phyloP scores from a whole-genome alignment of 2,888 invertebrate genomes.

The Elysia crispata region DNA sequence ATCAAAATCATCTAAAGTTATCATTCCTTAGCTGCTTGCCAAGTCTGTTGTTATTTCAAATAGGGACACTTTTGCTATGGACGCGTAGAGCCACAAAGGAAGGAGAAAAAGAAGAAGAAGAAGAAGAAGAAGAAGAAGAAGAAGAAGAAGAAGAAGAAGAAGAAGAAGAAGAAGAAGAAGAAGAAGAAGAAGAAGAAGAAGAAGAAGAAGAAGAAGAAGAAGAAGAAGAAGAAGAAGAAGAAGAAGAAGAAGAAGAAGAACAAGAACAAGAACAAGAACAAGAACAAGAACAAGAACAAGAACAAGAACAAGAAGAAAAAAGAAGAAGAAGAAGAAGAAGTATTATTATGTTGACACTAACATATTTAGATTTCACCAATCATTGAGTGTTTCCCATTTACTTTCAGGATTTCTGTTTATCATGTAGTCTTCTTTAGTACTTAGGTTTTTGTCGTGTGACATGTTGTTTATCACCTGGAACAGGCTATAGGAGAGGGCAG shows the following conservation, averaged over 20 bases:
- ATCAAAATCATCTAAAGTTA: too few relatives aligned
- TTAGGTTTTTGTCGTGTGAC: too few relatives aligned
- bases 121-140: constrained; percentile 30
- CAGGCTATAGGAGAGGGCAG: too few relatives aligned
- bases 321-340: background rate
- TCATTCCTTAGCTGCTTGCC: too few relatives aligned
- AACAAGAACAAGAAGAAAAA: background rate
- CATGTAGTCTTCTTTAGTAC: too few relatives aligned
- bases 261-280: constrained; percentile 21
- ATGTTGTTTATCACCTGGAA: too few relatives aligned
- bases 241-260: constrained; percentile 10
- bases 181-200: background rate
- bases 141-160: constrained; percentile 5
- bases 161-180: background rate
- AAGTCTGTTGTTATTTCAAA: too few relatives aligned
- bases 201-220: background rate
- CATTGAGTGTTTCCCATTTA: too few relatives aligned
- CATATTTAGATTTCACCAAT: background rate
- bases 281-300: constrained; percentile 11
- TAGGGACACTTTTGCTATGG: too few relatives aligned
- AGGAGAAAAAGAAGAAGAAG: constrained; percentile 30
- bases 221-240: background rate
- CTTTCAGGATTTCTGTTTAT: too few relatives aligned
- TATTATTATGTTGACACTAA: background rate
- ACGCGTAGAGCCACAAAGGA: background rate